Evolutionary conservation across 2,888 invertebrate species (phyloP).

Genomic region (Diogma glabrata): DNA sequence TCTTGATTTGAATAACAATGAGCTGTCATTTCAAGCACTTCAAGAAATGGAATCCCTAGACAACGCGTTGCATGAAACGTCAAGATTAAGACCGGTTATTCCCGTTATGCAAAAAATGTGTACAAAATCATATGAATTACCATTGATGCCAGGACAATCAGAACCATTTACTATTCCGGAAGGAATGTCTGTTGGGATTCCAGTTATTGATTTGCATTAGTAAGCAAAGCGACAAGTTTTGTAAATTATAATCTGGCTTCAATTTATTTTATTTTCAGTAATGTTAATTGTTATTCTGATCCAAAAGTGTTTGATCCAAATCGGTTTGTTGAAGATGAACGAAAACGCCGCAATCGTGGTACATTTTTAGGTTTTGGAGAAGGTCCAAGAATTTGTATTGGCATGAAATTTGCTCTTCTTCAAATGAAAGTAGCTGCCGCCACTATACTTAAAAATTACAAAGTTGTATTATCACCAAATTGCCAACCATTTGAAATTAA

Average conservation of each 20-base stretch:
- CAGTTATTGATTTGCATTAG: slow-evolving; percentile 28
- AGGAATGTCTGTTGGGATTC: slow-evolving; percentile 28
- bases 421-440: slow-evolving; percentile 22
- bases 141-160: slow-evolving; percentile 4
- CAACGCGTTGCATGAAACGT: slow-evolving; percentile 35
- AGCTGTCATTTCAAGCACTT: slow-evolving; percentile 42
- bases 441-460: slow-evolving; percentile 20
- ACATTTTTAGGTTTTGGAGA: slow-evolving; percentile 27
- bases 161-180: slow-evolving; percentile 21
- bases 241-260: too few species aligned
- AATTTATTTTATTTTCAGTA: slow-evolving; percentile 19
- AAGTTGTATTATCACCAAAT: slow-evolving; percentile 22
- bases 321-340: slow-evolving; percentile 29
- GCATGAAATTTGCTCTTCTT: slow-evolving; percentile 22
- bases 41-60: slow-evolving; percentile 45
- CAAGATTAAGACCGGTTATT: slow-evolving; percentile 23
- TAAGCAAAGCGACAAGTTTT: too few species aligned
- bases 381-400: slow-evolving; percentile 26
- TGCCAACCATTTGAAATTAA: slow-evolving; percentile 22
- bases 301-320: slow-evolving; percentile 35
- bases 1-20: slow-evolving; percentile 34
- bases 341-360: slow-evolving; percentile 23
- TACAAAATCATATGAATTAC: slow-evolving; percentile 14
- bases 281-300: slow-evolving; percentile 31
- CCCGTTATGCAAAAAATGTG: slow-evolving; percentile 16